Conservation (phyloP, 2,888 invertebrate genomes). For the Acronicta alni region DNA sequence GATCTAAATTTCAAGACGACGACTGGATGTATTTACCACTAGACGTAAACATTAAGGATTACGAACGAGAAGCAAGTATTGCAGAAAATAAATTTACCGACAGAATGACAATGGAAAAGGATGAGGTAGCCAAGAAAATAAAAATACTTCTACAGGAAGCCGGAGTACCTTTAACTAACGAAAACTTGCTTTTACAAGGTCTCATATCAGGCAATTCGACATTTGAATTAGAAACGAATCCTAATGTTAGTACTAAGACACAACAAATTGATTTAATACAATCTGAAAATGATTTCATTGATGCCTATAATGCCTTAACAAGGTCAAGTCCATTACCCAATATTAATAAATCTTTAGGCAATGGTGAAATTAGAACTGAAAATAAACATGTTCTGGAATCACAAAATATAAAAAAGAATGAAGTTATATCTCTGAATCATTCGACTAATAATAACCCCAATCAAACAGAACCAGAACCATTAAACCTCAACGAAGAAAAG, state of each 20-base stretch:
- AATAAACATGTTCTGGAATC: conserved; percentile 6
- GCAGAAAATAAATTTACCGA: conserved; percentile 28
- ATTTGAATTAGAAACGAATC: conserved; percentile 40
- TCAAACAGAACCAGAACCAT: not conserved
- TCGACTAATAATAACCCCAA: not conserved
- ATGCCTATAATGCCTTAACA: conserved; percentile 84
- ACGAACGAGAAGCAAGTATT: conserved; percentile 42
- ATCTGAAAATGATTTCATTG: conserved; percentile 85
- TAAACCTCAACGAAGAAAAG: conserved; percentile 1
- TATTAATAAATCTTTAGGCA: conserved; percentile 54
- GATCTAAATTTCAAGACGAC: conserved; percentile 75
- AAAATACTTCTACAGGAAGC: conserved; percentile 75
- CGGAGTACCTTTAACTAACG: conserved; percentile 73
- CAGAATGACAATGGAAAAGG: conserved; percentile 48
- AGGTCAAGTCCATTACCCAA: conserved; percentile 81
- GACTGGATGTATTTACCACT: conserved; percentile 85
- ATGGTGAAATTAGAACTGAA: conserved; percentile 9
- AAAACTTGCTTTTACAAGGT: conserved; percentile 74
- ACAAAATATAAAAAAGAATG: conserved; percentile 7
- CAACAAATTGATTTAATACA: conserved; percentile 75
- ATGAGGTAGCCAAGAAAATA: conserved; percentile 74
- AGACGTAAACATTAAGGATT: conserved; percentile 60
- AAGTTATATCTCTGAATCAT: not conserved
- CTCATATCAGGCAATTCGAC: conserved; percentile 64
- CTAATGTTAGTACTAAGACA: conserved; percentile 49